Base-by-base conservation (phyloP, 2,888 invertebrate species). In the Apamea anceps region DNA sequence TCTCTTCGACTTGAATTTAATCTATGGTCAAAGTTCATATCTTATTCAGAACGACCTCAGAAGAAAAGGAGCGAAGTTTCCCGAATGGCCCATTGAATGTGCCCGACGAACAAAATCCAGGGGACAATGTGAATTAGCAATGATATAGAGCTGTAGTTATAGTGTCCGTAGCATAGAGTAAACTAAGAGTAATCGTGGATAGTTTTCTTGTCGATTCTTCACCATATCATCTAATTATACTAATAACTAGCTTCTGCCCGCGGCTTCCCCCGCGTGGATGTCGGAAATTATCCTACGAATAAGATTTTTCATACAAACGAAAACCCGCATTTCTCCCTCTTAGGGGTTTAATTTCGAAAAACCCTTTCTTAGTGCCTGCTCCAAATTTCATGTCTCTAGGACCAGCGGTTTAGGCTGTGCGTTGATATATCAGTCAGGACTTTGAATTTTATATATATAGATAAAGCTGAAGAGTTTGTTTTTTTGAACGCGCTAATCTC, bases 1-100 rank as follows among this genome's bases (percentile, higher is more conserved):
- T 79, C 48, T 32, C 67, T 73, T 28, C 72, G 63, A 62, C 32
- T 78, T 77, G 72, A 80, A 81, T 81, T 78, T 65, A 78, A 85
- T 87, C 71, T 87, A 79, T 67, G 80, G 79, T 70, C 65, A 68
- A 79, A 83, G 82, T 87, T 80, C 72, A 80, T 89, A 72, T 85
- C 28, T 87, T 79, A 88, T 85, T 85, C 80, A 88, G 62, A 54
- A 60, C 32, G n/a, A 62, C 21, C 75, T 67, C 57, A 65, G 68
- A 85, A 57, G 68, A 66, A 65, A 62, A 75, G 51, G 66, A 77
- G 74, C 25, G 60, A 75, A 86, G 66, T 71, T 88, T 74, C 48
- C 68, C 63, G 60, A 80, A 82, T 77, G 75, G 68, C 32, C 62
- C 25, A 73, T 85, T 85, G 6, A 63, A 65, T 79, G 63, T 76